phyloP scores from a whole-genome alignment of 2,797 vertebrate species.

The Podarcis lilfordi region DNA sequence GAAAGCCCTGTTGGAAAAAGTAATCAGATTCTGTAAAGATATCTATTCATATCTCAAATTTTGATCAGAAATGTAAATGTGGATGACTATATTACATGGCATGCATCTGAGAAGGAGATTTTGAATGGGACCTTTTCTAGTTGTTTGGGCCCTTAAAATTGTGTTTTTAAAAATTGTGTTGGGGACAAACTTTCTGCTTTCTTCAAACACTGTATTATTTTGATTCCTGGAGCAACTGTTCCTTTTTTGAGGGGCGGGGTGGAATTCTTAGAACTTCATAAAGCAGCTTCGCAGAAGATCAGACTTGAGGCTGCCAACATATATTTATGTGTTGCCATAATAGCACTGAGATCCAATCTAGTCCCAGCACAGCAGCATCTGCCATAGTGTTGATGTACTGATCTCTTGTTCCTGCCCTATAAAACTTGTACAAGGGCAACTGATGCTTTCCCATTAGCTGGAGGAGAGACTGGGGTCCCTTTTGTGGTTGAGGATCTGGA shows the following conservation, averaged over 20 bases:
- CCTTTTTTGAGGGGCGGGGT: neutral
- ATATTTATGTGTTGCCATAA: neutral
- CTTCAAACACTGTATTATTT: slow-evolving; percentile 26
- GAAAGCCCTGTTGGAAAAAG: neutral
- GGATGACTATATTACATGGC: neutral
- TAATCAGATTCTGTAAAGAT: neutral
- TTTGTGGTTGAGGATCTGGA: neutral
- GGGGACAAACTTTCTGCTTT: slow-evolving; percentile 8
- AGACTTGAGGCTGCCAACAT: neutral
- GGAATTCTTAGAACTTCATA: slow-evolving; percentile 34
- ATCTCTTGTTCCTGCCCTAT: neutral
- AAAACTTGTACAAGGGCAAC: neutral
- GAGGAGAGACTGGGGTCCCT: neutral
- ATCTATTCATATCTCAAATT: neutral
- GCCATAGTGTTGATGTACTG: neutral
- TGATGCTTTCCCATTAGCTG: neutral
- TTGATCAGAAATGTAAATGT: neutral
- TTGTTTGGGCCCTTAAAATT: neutral
- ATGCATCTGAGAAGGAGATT: neutral
- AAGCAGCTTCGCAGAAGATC: neutral
- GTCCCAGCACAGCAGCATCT: neutral
- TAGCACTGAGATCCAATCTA: neutral
- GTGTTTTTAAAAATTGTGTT: slow-evolving; percentile 28
- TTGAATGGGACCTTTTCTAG: neutral
- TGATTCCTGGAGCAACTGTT: neutral